Conservation (phyloP, 2,797 vertebrate species). For the Hippoglossus hippoglossus region DNA sequence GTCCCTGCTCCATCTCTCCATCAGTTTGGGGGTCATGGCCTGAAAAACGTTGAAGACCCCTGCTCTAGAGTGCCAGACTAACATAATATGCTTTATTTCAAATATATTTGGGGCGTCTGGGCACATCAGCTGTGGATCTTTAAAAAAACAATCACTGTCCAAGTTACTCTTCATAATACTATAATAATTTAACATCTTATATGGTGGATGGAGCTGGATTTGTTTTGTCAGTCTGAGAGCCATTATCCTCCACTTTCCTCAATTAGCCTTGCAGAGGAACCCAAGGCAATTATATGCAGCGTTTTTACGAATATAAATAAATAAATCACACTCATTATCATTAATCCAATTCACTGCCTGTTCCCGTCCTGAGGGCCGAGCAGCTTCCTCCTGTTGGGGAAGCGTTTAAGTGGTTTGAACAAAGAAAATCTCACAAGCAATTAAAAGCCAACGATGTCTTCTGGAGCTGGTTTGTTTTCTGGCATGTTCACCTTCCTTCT, state of each 20-base stretch:
- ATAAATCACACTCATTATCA: not conserved
- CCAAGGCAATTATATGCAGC: not conserved
- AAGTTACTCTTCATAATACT: not conserved
- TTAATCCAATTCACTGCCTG: not conserved
- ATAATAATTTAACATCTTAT: not conserved
- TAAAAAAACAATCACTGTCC: not conserved
- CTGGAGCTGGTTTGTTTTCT: conserved; percentile 51
- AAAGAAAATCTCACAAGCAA: conserved; percentile 46
- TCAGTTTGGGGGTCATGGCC: too few species aligned
- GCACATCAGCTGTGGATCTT: not conserved
- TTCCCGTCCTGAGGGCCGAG: conserved; percentile 15
- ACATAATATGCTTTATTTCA: too few species aligned
- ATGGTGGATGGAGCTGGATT: not conserved
- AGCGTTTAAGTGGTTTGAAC: conserved; percentile 15
- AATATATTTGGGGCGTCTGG: not conserved
- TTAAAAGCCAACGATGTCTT: conserved; percentile 38
- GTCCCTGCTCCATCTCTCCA: too few species aligned
- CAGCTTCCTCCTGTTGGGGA: not conserved
- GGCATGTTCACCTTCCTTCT: conserved; percentile 29
- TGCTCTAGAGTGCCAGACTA: too few species aligned
- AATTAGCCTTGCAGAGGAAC: not conserved
- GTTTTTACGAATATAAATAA: not conserved
- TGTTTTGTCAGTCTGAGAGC: not conserved
- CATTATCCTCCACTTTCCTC: not conserved
- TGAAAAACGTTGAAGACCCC: too few species aligned